Base-by-base conservation (phyloP, 2,797 vertebrate species). In the Tamandua tetradactyla region DNA sequence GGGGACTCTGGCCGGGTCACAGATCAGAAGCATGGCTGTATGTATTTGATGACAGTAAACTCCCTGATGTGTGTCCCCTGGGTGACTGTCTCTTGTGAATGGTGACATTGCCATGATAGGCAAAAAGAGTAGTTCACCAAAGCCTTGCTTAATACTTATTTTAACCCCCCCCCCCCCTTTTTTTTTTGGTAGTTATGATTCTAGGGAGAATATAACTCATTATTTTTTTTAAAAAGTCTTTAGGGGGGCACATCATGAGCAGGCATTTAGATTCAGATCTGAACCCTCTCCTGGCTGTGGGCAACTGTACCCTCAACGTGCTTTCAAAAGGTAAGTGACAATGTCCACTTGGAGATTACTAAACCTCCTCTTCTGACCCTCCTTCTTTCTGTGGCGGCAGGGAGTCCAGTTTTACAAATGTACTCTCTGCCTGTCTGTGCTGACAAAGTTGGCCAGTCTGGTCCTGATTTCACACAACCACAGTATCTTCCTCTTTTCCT, bases 1-100 rank as follows among this genome's bases (percentile, higher is more conserved):
- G 95, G 94, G 96, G 30, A 98, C 98, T 61, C 96, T 99, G 69
- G 99, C 98, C 37, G 99, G 98, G 93, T 97, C 98, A 93, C 99
- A 99, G 98, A 99, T 99, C 96, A 98, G 99, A 17, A 99, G 98
- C 25, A 98, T 99, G 75, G 99, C 98, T 0, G 99, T 99, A 97
- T 76, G 98, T 97, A 94, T 93, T 81, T 61, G 68, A 52, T 35
- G 49, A 55, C 66, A 37, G 40, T 18, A 8, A 78, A 84, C 37
- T 37, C 47, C n/a, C 20, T 55, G 40, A 52, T 32, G 8, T 35
- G 20, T 40, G 5, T 57, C 12, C 44, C 42, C 40, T 30, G 47
- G 55, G 44, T 89, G 74, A 71, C 55, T 62, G 12, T 88, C 64
- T 5, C 62, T 81, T 9, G 12, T 32, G 40, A 76, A 47, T 76